Evolutionary conservation across 2,113 vertebrate genomes (phyloP).

Genomic region (Phaetusa simplex): DNA sequence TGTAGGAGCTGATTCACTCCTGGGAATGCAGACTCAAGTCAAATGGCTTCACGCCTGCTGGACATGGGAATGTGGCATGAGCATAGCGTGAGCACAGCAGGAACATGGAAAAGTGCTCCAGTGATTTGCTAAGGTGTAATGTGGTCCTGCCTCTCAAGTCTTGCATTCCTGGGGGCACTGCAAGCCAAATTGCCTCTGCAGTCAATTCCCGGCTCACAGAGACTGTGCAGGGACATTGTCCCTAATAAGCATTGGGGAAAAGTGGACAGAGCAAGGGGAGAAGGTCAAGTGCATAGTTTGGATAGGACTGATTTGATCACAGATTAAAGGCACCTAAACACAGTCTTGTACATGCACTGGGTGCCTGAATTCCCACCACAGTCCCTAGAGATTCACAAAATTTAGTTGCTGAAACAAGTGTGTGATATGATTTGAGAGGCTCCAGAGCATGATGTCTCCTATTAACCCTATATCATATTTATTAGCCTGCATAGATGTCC

Average conservation of each 20-base stretch:
- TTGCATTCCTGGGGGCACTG: not conserved
- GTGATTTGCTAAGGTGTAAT: accelerated
- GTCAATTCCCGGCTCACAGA: not conserved
- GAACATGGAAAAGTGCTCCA: not conserved
- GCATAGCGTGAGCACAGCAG: not conserved
- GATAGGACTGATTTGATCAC: not conserved
- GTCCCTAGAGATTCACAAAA: not conserved
- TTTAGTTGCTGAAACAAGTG: not conserved
- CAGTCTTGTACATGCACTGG: not conserved
- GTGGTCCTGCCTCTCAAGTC: not conserved
- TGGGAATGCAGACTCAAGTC: not conserved
- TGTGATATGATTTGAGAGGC: not conserved
- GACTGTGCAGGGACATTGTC: not conserved
- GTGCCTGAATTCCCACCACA: not conserved
- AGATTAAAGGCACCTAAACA: not conserved
- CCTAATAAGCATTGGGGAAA: accelerated
- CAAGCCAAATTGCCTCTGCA: not conserved
- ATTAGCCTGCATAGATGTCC: not conserved
- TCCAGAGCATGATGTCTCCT: not conserved
- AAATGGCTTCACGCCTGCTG: not conserved
- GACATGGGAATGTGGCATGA: not conserved
- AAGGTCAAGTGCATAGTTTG: not conserved
- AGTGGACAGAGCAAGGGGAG: not conserved
- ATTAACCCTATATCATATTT: not conserved
- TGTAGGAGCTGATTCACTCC: not conserved